Evolutionary conservation across 2,888 invertebrate genomes (phyloP), one percentile per base, ranked within the genome.

Genomic region (Criorhina ranunculi): DNA sequence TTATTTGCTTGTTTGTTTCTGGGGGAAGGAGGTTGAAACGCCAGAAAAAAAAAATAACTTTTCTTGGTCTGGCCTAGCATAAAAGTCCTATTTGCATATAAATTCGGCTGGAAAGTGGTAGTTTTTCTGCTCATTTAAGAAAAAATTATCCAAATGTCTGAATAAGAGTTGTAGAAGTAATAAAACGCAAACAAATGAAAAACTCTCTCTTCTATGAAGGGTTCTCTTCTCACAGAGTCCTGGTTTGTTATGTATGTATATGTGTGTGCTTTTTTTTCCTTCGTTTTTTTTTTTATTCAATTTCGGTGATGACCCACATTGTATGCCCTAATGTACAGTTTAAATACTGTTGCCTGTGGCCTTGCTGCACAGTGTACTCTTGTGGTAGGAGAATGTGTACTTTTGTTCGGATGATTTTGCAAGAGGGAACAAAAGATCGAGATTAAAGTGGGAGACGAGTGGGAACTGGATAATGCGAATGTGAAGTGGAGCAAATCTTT

Each of bases 51-150:
- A 35, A 19, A 46, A 33, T 35, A 70, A 66, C 60, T 66, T 64
- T 44, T 37, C 12, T 57, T 12, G 53, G 49, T 49, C 80, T 53
- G 73, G 62, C 55, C 55, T 46, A 55, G 11, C 31, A 76, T 81
- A 49, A 76, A 57, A 19, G 40, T 5, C 29, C 55, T 64, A 78
- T 83, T 83, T 83, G 78, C 83, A 83, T 79, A 62, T 49, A 83
- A 73, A 79, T 83, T 83, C 35, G 12, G 40, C 49, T 79, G 12
- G 37, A 83, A 72, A 57, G 67, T 55, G 72, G 78, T 62, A 73
- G 78, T 78, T 83, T 79, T 83, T 78, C 67, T 78, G 83, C 78
- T 73, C 83, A 83, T 73, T 83, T 83, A 73, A 57, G 67, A 49
- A 78, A 78, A 83, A 73, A 78, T 83, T 78, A 83, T 79, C 78